phyloP scores from a whole-genome alignment of 2,113 vertebrate species.

The Thryonomys swinderianus region DNA sequence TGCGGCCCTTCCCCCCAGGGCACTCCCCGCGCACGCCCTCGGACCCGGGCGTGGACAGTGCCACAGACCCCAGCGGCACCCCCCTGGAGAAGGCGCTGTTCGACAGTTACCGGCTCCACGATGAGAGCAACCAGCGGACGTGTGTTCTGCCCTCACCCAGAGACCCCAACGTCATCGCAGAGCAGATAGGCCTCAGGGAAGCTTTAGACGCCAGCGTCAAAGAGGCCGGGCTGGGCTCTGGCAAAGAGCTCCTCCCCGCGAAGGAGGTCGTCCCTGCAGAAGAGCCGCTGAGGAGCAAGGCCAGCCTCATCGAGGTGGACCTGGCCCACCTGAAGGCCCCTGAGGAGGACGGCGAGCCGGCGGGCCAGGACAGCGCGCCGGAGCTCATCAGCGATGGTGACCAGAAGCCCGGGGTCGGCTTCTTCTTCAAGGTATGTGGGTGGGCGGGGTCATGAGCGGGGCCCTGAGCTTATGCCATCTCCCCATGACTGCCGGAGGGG shows the following conservation, averaged over 20 bases:
- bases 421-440: conserved; percentile 95
- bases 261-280: conserved; percentile 84
- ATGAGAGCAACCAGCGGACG: conserved; percentile 89
- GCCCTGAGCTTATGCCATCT: rapidly evolving
- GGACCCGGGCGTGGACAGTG: conserved; percentile 71
- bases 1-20: conserved; percentile 85
- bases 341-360: conserved; percentile 83
- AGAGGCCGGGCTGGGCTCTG: conserved; percentile 78
- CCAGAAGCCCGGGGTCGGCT: conserved; percentile 93
- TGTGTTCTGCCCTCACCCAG: conserved; percentile 74
- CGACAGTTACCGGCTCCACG: conserved; percentile 87
- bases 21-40: conserved; percentile 77
- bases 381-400: conserved; percentile 87
- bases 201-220: conserved; percentile 78
- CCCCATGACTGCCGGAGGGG: rapidly evolving
- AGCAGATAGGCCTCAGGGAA: conserved; percentile 85
- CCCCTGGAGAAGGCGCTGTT: conserved; percentile 85
- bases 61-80: conserved; percentile 56
- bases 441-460: rapidly evolving
- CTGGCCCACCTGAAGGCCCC: conserved; percentile 91
- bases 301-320: conserved; percentile 95
- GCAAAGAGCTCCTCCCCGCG: conserved; percentile 71
- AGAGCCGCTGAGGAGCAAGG: conserved; percentile 88
- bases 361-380: conserved; percentile 75
- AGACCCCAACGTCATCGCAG: conserved; percentile 87